Evolutionary conservation across 92 coral and sea anemone genomes (phyloP).

Genomic region (Diadumene lineata): DNA sequence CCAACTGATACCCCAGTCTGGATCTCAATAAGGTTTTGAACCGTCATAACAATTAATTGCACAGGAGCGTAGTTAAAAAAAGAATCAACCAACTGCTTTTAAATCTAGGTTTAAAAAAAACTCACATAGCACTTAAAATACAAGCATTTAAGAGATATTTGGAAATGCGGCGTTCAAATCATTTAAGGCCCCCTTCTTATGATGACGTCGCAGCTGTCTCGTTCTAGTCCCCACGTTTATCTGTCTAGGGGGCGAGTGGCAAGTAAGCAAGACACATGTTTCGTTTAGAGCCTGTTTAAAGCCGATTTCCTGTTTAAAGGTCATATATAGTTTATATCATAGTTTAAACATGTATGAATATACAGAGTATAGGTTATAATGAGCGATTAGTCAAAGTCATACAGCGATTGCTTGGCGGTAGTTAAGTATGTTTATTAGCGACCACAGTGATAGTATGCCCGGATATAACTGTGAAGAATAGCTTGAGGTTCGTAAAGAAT

Average conservation of each 20-base stretch:
- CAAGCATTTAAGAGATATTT: background rate
- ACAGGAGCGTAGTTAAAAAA: no score
- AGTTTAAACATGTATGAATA: conserved; percentile 9
- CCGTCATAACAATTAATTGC: no score
- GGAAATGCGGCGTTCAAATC: background rate
- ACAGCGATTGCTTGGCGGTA: no score
- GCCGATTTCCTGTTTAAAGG: conserved; percentile 36
- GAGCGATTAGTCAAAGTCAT: conserved; percentile 3
- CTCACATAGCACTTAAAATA: no score
- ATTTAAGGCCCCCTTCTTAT: background rate
- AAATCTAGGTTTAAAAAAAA: no score
- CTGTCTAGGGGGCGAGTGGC: conserved; percentile 24
- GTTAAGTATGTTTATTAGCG: no score
- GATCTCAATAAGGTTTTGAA: no score
- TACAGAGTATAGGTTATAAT: conserved; percentile 4
- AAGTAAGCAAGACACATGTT: background rate
- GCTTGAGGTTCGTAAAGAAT: background rate
- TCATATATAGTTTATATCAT: conserved; percentile 9
- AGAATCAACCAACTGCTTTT: no score
- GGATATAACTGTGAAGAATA: background rate
- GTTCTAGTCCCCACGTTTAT: conserved; percentile 3
- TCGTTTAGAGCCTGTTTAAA: conserved; percentile 6
- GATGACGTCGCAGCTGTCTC: conserved; percentile 13
- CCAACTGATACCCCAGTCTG: no score
- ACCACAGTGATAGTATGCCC: no score